Conservation (phyloP, 2,888 invertebrate species). For the Branchellion lobata region DNA sequence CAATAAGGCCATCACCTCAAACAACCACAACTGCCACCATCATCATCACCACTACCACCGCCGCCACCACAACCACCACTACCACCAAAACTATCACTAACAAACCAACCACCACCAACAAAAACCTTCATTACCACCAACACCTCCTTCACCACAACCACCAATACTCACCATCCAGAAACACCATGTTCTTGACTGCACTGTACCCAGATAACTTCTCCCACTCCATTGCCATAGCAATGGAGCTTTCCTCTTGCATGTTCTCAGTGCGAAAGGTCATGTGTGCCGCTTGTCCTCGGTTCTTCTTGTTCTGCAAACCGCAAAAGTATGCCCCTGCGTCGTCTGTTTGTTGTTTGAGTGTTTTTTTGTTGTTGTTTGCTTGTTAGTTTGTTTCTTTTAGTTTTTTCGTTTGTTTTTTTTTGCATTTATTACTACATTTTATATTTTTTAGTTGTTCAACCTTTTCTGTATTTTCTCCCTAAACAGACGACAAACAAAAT, state of each 20-base stretch:
- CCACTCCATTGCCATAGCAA: conserved; percentile 38
- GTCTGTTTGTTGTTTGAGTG: background rate
- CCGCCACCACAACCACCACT: too few species aligned
- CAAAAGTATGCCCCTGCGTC: conserved; percentile 42
- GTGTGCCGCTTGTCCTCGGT: background rate
- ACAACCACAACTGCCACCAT: too few species aligned
- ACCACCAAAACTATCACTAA: too few species aligned
- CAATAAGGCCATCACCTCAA: too few species aligned
- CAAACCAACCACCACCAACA: too few species aligned
- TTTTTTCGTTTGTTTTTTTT: too few species aligned
- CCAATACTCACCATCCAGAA: conserved; percentile 28
- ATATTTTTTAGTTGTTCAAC: background rate
- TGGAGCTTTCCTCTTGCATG: conserved; percentile 15
- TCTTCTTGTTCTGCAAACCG: background rate
- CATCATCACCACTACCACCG: too few species aligned
- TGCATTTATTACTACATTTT: background rate
- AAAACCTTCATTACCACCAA: too few species aligned
- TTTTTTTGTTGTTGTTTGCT: too few species aligned
- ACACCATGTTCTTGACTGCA: conserved; percentile 35
- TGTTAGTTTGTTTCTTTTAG: background rate
- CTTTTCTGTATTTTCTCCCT: too few species aligned
- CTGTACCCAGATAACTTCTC: conserved; percentile 17
- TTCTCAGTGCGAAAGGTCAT: conserved; percentile 11
- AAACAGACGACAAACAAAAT: background rate
- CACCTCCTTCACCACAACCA: too few species aligned